Evolutionary conservation across 2,797 vertebrate species (phyloP), one percentile per base, ranked within the genome.

Genomic region (Poecilia gillii): DNA sequence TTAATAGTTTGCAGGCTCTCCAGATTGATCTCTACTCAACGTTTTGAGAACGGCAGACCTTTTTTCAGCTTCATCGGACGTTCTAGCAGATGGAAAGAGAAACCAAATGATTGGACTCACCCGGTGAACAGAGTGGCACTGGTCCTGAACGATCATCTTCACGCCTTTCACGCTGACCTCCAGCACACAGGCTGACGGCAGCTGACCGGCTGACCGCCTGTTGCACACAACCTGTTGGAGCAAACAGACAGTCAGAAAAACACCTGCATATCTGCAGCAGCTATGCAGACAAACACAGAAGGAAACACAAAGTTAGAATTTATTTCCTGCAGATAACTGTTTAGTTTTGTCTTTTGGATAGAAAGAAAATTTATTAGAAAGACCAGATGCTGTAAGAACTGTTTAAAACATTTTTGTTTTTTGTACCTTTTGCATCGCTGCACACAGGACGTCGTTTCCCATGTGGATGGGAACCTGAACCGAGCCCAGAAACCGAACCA

Each of bases 391-490:
- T 31, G 12, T 14, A 31, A 31, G 12, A 36, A 16, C 31, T 36
- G 31, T 33, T 62, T 18, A 62, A 62, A 31, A 16, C 4, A 14
- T 0, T 31, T 71, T 70, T 46, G 9, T 33, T 36, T 25, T 59
- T 13, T 31, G 25, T 94, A 99, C 98, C 97, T 99, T 99, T 90
- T 98, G 98, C 97, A 99, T 99, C 31, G 98, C 98, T 0, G 97
- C 96, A 76, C 97, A 98, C 46, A 99, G 94, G 88, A 99, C 97
- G 4, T 97, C 96, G 0, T 97, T 98, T 83, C 98, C 98, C 89
- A 98, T 97, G 91, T 99, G 97, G 85, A 96, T 96, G 0, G 98
- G 98, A 3, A 99, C 98, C 91, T 98, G 98, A 91, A 99, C 98
- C 0, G 98, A 99, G 84, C 98, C 98, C 86, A 99, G 94, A 91